Base-by-base conservation (phyloP, 2,797 vertebrate genomes). In the Poecilia gillii region DNA sequence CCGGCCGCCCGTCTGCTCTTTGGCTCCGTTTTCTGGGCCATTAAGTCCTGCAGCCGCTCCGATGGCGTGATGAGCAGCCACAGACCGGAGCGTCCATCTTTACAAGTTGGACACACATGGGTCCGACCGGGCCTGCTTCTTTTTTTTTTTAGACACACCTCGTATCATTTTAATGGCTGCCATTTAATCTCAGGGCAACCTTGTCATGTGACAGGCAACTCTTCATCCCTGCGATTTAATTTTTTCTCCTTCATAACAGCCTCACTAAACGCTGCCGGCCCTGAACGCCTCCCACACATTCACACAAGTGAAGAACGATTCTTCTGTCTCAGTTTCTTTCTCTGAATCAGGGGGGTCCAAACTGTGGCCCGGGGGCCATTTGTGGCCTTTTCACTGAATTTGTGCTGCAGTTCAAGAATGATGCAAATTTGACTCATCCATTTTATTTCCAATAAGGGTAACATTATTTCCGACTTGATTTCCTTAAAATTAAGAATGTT, bases 11-110 rank as follows among this genome's bases (percentile, higher is more conserved):
- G 85, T 74, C 87, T 86, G 88, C 89, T 88, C 92, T 94, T 86
- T 90, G 92, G 92, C 93, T 88, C 88, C 87, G 89, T 94, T 95
- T 96, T 96, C 95, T 89, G 94, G 92, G 78, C 84, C 95, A 96
- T 96, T 96, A 96, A 95, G 88, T 94, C 88, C 89, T 87, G 90
- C 90, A 90, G 87, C 80, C 72, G 86, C 89, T 85, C 81, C 73
- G 84, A 89, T 81, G 88, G 86, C 90, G 91, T 94, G 95, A 95
- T 86, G 89, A 94, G 90, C 78, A 90, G 85, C 84, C 82, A 79
- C 62, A 81, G 85, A 82, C 79, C 84, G 74, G 72, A 79, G 75
- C 79, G 78, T 85, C 86, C 86, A 85, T 91, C 89, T 89, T 85
- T 79, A 77, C 75, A 78, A 31, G 84, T 74, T 84, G 85, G 92